These are phyloP conservation scores for Scyliorhinus canicula DNA, from an alignment of 2,797 vertebrate species.

Conservation along the genomic window DNA sequence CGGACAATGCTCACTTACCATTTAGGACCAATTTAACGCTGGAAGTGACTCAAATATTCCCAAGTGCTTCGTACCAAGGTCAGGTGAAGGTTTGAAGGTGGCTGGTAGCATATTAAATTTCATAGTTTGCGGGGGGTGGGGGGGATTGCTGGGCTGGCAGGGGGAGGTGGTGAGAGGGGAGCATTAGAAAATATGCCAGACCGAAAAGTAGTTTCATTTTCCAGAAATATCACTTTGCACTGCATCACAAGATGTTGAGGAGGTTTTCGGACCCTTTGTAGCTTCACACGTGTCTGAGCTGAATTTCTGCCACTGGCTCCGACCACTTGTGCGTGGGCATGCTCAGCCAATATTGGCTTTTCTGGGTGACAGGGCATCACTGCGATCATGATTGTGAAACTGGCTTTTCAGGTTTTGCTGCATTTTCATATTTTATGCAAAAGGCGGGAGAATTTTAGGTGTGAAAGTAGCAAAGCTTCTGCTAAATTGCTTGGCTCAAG, in stretches of 20 bases:
- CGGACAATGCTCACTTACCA: background rate
- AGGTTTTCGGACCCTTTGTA: background rate
- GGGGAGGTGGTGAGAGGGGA: background rate
- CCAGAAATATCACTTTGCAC: background rate
- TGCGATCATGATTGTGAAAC: background rate
- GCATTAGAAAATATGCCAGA: background rate
- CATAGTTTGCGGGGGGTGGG: background rate
- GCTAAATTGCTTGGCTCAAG: conserved; percentile 9
- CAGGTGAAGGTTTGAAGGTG: background rate
- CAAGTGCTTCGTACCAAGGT: too few relatives aligned
- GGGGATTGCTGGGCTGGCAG: background rate
- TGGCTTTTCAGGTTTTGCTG: background rate
- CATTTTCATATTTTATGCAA: background rate
- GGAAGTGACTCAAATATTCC: too few relatives aligned
- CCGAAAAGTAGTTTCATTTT: background rate
- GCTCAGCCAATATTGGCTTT: background rate
- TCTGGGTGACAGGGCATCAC: background rate
- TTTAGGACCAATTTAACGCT: background rate
- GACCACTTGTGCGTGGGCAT: too few relatives aligned
- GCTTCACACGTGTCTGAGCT: background rate
- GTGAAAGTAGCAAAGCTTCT: conserved; percentile 2
- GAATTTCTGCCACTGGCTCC: background rate
- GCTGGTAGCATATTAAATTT: background rate
- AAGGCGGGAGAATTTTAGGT: background rate
- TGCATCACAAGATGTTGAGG: background rate